These are phyloP conservation scores for Eonycteris spelaea DNA, from an alignment of 2,113 vertebrate species.

Conservation along the genomic window DNA sequence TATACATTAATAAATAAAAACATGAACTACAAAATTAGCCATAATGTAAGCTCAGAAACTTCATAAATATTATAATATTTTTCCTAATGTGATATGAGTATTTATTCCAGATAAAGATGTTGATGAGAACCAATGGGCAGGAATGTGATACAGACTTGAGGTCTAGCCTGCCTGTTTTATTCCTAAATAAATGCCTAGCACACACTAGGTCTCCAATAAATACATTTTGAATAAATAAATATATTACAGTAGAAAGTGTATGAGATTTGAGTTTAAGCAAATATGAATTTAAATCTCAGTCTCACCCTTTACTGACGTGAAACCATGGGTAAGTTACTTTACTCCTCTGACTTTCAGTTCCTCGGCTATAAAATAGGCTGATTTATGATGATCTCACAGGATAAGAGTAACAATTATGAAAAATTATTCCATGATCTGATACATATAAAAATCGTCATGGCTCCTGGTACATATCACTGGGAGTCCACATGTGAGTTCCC, in stretches of 20 bases:
- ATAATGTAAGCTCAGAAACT: not conserved
- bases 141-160: not conserved
- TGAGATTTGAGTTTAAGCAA: not conserved
- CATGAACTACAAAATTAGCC: not conserved
- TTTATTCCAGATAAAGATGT: slow-evolving; percentile 7
- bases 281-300: not conserved
- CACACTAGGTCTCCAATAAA: not conserved
- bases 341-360: not conserved
- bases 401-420: not conserved
- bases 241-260: not conserved
- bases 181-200: not conserved
- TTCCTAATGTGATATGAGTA: slow-evolving; percentile 14
- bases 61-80: not conserved
- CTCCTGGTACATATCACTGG: not conserved
- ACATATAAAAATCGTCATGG: not conserved
- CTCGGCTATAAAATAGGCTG: not conserved
- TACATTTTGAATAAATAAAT: not conserved
- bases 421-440: not conserved
- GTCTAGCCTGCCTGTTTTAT: not conserved
- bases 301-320: not conserved
- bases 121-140: not conserved
- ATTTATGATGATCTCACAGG: not conserved
- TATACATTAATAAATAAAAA: slow-evolving; percentile 24
- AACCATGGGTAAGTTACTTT: not conserved
- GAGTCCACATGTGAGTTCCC: not conserved